Base-by-base conservation (phyloP, 2,113 vertebrate species). In the Egretta garzetta region DNA sequence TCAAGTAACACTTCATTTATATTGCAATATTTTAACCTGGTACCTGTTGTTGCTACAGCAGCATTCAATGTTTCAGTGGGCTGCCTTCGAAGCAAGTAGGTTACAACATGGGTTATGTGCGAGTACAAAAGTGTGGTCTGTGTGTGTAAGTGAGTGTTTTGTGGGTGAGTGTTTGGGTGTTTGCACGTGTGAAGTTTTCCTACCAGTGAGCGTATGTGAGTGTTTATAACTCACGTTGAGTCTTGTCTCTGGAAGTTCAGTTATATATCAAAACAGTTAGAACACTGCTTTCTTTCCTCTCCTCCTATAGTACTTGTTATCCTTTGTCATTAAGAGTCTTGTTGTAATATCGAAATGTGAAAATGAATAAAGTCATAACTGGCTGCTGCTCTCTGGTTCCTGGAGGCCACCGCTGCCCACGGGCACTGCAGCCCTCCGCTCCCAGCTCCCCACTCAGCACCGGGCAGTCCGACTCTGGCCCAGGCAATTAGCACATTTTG, bases 331-430 rank as follows among this genome's bases (percentile, higher is more conserved):
- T 97, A 97, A 83, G 87, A 95, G 94, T 96, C 97, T 92, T 92
- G 96, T 95, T 96, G 93, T 97, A 96, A 95, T 97, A 97, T 92
- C 96, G 96, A 84, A 97, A 97, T 96, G 97, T 97, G 97, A 94
- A 94, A 86, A 97, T 74, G 43, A 97, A 97, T 96, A 97, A 97
- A 96, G 28, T 75, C 47, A 2, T 96, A 97, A 75, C 90, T 92
- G 88, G 70, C 93, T 49, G 67, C 73, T 10, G 88, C 49, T 81
- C 67, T 77, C 72, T 95, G 67, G 52, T 95, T 96, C 90, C 93
- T 94, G 93, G 91, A 55, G 67, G 84, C 58, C 8, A 12, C 14
- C 1, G 5, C 68, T 81, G 88, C 50, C 43, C 13, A 2, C 9
- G 5, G 62, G 33, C 4, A 30, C 67, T 15, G 60, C 49, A 14